These are phyloP conservation scores for Brachyalestes nurse DNA, from an alignment of 2,797 vertebrate genomes.

Conservation along the genomic window DNA sequence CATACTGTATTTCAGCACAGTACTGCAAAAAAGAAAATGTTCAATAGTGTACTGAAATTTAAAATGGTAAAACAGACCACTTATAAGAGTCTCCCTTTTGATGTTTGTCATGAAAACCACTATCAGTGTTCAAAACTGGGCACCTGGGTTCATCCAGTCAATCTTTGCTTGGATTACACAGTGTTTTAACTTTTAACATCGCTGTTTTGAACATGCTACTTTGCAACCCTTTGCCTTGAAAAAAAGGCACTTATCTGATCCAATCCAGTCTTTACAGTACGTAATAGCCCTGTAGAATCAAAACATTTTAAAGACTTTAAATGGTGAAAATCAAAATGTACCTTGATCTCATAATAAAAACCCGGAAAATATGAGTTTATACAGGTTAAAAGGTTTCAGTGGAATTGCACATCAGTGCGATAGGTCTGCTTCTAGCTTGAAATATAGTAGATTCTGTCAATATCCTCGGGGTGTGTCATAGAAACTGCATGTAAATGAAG, in stretches of 20 bases:
- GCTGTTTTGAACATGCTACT: background rate
- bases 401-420: background rate
- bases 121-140: background rate
- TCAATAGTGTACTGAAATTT: too few species aligned
- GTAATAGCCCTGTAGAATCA: background rate
- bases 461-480: conserved; percentile 35
- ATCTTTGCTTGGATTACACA: background rate
- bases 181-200: background rate
- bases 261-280: background rate
- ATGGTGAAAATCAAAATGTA: too few species aligned
- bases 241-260: background rate
- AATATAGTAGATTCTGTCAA: background rate
- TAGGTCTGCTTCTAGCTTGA: background rate
- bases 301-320: too few species aligned
- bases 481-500: conserved; percentile 25
- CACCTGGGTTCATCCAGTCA: background rate
- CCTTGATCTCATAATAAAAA: too few species aligned
- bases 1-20: too few species aligned
- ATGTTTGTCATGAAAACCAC: too few species aligned
- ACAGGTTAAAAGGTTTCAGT: background rate
- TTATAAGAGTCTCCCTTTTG: too few species aligned
- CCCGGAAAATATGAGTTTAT: too few species aligned
- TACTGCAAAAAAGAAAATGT: background rate
- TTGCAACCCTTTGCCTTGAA: background rate
- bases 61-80: too few species aligned